Evolutionary conservation across 2,113 vertebrate species (phyloP).

Genomic region (Ceratotherium simum): DNA sequence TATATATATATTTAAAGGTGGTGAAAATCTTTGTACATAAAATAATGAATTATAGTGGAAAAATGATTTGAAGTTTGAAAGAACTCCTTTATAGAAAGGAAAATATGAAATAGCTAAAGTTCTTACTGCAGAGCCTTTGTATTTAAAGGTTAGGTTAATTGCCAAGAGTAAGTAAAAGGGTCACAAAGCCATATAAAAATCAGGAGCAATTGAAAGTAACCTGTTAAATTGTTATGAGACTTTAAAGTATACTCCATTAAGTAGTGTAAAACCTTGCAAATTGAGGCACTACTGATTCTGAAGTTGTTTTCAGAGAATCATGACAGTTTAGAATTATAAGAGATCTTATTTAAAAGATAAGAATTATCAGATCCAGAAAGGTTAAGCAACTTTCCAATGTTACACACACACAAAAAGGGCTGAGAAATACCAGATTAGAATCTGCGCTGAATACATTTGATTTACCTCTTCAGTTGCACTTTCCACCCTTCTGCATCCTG

Average conservation of each 20-base stretch:
- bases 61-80: not conserved
- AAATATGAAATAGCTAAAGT: conserved; percentile 26
- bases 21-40: not conserved
- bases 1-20: not conserved
- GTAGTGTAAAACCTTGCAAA: not conserved
- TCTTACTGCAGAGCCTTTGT: not conserved
- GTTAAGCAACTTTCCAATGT: not conserved
- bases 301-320: not conserved
- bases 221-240: not conserved
- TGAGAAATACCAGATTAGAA: not conserved
- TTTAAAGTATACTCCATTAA: not conserved
- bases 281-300: not conserved
- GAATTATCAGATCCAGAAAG: not conserved
- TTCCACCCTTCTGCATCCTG: not conserved
- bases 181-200: conserved; percentile 5
- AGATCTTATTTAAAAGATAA: not conserved
- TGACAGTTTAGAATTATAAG: not conserved
- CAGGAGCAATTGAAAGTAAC: conserved; percentile 1
- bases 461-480: not conserved
- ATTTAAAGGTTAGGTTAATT: conserved; percentile 1
- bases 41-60: not conserved
- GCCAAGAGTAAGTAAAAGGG: conserved; percentile 7
- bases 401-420: not conserved
- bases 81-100: not conserved
- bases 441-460: not conserved